Percentiles rank a stretch among this genome's conserved stretches.
Evolutionary conservation across 2,113 vertebrate genomes (phyloP).

Genomic region (Charadrius vociferus): DNA sequence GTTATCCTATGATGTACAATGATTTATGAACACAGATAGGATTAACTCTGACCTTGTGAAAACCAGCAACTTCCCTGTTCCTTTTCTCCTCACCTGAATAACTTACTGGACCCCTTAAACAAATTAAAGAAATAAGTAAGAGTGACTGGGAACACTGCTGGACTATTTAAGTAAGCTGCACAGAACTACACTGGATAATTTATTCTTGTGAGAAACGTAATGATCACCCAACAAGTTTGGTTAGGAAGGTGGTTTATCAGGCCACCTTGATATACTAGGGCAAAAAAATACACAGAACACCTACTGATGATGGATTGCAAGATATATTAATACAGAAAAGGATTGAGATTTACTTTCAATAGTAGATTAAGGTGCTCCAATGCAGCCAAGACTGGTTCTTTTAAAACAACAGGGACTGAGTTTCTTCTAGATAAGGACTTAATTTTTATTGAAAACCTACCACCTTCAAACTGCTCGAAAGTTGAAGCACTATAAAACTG

Average conservation of each 20-base stretch:
- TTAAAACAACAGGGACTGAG: slow-evolving; percentile 75
- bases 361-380: slow-evolving; percentile 78
- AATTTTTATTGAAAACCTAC: slow-evolving; percentile 84
- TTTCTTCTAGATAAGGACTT: slow-evolving; percentile 79
- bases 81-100: slow-evolving; percentile 42
- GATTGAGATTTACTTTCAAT: slow-evolving; percentile 81
- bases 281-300: slow-evolving; percentile 72
- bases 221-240: slow-evolving; percentile 82
- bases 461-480: slow-evolving; percentile 77
- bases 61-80: slow-evolving; percentile 27
- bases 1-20: slow-evolving; percentile 7
- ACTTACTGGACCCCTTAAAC: slow-evolving; percentile 59
- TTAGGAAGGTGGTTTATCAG: slow-evolving; percentile 84
- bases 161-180: slow-evolving; percentile 72
- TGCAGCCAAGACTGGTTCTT: slow-evolving; percentile 73
- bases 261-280: slow-evolving; percentile 78
- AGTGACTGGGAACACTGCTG: slow-evolving; percentile 67
- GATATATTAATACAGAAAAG: slow-evolving; percentile 83
- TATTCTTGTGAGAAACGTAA: slow-evolving; percentile 80
- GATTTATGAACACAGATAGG: slow-evolving; percentile 62
- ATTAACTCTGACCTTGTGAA: slow-evolving; percentile 62
- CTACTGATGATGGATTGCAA: slow-evolving; percentile 81
- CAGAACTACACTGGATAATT: slow-evolving; percentile 77
- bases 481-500: slow-evolving; percentile 81
- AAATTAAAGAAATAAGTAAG: slow-evolving; percentile 77